Base-by-base conservation (phyloP, 1,140 invertebrate species). In the Drosophila ohnishii region DNA sequence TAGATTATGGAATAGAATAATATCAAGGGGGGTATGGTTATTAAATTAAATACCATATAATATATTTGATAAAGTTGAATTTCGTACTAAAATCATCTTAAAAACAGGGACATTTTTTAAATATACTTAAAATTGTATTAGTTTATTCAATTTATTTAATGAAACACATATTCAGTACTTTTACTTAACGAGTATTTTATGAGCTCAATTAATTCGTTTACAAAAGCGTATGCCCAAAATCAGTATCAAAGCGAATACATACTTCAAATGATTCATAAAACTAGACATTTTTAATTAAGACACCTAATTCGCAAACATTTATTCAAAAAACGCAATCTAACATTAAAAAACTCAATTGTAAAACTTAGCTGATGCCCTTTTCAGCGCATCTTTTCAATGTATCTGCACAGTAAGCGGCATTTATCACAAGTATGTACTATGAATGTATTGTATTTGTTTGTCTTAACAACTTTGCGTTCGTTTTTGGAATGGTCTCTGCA, bases 371-470 rank as follows among this genome's bases (percentile, higher is more conserved):
- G 72, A 63, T 79, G 56, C 78, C 73, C 80, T 60, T 76, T 5
- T 65, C 39, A 47, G 66, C 51, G 76, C 60, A 85, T 60, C 70
- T 63, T 6, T 19, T 51, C 45, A 47, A 34, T 51, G 28, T 34
- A 80, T 81, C 82, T 86, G 80, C 79, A 71, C 79, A 88, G 81
- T 65, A 73, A 82, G 76, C 83, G 83, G 73, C 77, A 75, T 80
- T 88, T 88, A 88, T 88, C 84, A 88, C 84, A 88, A 84, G 81
- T 88, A 67, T 78, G 63, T 78, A 88, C 80, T 76, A 76, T 69
- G 37, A 69, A 59, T 80, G 59, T 48, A 30, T 48, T 48, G 50
- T 57, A 57, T 32, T 25, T 47, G 32, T 72, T 16, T 61, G 56
- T 77, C 37, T 77, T 58, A 61, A 77, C 75, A 77, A 78, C 63